Evolutionary conservation across 2,888 invertebrate species (phyloP).

Genomic region (Drosophila parthenogenetica): DNA sequence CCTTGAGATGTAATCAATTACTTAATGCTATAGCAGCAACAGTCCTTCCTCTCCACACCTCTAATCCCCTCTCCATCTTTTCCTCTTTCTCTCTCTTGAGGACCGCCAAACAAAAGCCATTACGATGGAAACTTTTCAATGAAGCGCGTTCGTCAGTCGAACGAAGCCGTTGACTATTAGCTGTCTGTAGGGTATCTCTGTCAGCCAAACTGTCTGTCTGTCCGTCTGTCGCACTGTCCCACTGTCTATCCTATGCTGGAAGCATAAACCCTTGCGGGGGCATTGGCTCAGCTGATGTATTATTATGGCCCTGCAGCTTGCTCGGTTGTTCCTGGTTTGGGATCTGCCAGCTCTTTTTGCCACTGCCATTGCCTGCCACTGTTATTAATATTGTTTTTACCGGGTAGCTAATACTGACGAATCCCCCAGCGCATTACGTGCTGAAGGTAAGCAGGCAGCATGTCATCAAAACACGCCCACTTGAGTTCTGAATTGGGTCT

Average conservation of each 20-base stretch:
- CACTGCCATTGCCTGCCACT: conserved; percentile 53
- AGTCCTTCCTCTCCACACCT: conserved; percentile 4
- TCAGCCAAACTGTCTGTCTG: conserved; percentile 14
- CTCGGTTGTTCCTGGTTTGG: conserved; percentile 5
- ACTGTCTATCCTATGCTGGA: conserved; percentile 22
- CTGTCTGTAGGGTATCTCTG: conserved; percentile 67
- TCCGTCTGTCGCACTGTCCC: conserved; percentile 15
- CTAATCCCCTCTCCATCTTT: background rate
- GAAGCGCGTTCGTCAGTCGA: conserved; percentile 75
- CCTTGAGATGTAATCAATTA: conserved; percentile 85
- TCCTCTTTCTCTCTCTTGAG: conserved; percentile 17
- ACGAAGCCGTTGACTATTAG: conserved; percentile 70
- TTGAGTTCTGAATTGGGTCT: conserved; percentile 74
- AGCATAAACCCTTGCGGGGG: conserved; percentile 65
- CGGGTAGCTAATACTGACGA: conserved; percentile 78
- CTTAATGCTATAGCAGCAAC: conserved; percentile 81
- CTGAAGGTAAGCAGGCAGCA: conserved; percentile 75
- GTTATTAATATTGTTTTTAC: conserved; percentile 83
- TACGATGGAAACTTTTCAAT: conserved; percentile 82
- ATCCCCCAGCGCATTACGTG: conserved; percentile 82
- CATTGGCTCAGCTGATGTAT: conserved; percentile 80
- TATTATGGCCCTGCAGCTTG: conserved; percentile 70
- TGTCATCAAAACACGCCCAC: conserved; percentile 79
- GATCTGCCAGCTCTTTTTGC: conserved; percentile 17
- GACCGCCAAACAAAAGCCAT: conserved; percentile 77